Evolutionary conservation across 2,113 vertebrate species (phyloP).

Genomic region (Alligator mississippiensis): DNA sequence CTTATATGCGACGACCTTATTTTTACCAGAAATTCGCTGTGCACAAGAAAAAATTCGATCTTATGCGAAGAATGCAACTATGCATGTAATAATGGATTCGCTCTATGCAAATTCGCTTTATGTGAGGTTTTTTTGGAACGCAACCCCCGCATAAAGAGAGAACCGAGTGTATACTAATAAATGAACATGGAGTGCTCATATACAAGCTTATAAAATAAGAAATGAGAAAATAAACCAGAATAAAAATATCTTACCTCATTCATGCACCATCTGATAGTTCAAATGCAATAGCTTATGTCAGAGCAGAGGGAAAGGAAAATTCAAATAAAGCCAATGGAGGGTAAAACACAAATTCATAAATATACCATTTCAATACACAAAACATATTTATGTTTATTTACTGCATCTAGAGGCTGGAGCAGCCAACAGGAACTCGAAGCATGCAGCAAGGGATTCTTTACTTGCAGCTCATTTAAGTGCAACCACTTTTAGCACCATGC

Average conservation of each 20-base stretch:
- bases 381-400: fast-evolving
- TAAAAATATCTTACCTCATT: not conserved
- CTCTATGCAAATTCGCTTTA: no score
- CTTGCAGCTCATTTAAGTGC: not conserved
- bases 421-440: not conserved
- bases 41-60: no score
- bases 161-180: not conserved
- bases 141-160: no score
- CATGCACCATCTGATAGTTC: not conserved
- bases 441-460: not conserved
- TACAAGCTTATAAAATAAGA: not conserved
- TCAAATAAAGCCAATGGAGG: not conserved
- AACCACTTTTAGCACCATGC: not conserved
- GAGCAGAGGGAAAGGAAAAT: not conserved
- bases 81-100: no score
- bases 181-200: not conserved
- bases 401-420: not conserved
- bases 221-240: not conserved
- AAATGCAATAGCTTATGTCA: not conserved
- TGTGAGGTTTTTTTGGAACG: no score
- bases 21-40: no score
- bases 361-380: not conserved
- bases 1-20: no score
- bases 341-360: not conserved
- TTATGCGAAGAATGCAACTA: not conserved